phyloP scores from a whole-genome alignment of 2,797 vertebrate genomes.

The Erethizon dorsatum region DNA sequence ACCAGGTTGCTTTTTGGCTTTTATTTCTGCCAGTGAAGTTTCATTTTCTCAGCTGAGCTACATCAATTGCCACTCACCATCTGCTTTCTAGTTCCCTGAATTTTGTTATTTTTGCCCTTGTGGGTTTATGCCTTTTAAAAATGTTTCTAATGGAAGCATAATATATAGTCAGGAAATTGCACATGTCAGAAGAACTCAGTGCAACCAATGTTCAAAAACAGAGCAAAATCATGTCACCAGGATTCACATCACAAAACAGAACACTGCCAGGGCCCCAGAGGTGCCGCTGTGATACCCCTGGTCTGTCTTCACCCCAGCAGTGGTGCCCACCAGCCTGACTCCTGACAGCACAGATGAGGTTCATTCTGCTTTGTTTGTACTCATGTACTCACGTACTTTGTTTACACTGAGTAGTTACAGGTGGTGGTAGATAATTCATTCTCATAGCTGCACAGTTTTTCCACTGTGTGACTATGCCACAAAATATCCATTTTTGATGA shows the following conservation, averaged over 20 bases:
- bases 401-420: not conserved
- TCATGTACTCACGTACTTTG: not conserved
- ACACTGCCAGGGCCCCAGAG: not conserved
- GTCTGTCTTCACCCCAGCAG: too few relatives aligned
- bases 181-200: not conserved
- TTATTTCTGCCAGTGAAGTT: conserved; percentile 57
- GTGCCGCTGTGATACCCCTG: too few relatives aligned
- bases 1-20: conserved; percentile 44
- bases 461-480: not conserved
- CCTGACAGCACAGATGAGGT: not conserved
- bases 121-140: conserved; percentile 58
- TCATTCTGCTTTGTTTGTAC: not conserved
- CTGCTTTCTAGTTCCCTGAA: conserved; percentile 46
- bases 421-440: not conserved
- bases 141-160: conserved; percentile 18
- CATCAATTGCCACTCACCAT: conserved; percentile 61
- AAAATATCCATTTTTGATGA: not conserved
- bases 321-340: not conserved
- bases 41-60: conserved; percentile 49
- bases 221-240: not conserved
- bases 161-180: not conserved
- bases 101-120: conserved; percentile 65
- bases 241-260: not conserved
- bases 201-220: not conserved
- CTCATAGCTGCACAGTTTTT: not conserved